Percentiles rank a stretch among this genome's conserved stretches.
phyloP scores from a whole-genome alignment of 1,140 invertebrate genomes.

The Zaprionus tsacasi region DNA sequence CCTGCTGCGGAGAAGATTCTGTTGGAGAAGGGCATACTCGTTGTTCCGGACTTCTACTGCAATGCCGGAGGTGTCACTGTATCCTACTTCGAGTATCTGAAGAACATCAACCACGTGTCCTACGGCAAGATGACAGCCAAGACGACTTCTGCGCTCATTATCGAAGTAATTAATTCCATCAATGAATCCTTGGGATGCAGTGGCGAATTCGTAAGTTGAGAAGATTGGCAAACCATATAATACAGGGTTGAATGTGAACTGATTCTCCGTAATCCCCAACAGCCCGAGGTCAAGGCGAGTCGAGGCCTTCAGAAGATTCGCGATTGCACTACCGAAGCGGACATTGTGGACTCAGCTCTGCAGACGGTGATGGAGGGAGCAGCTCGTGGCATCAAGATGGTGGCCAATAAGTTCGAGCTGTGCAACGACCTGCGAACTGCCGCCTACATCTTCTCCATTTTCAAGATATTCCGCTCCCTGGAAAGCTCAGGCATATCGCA shows the following conservation, averaged over 20 bases:
- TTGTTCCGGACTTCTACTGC: constrained; percentile 93
- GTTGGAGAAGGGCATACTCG: constrained; percentile 89
- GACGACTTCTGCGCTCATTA: constrained; percentile 54
- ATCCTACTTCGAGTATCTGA: constrained; percentile 96
- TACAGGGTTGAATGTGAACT: not conserved
- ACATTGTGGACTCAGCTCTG: constrained; percentile 93
- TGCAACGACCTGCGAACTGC: constrained; percentile 93
- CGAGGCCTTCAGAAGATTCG: constrained; percentile 86
- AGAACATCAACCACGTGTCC: constrained; percentile 95
- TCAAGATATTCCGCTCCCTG: constrained; percentile 93
- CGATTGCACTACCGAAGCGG: constrained; percentile 88
- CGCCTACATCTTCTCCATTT: constrained; percentile 92
- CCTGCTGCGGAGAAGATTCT: constrained; percentile 92
- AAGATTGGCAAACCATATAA: not conserved
- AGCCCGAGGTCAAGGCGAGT: constrained; percentile 86
- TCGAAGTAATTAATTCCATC: constrained; percentile 66
- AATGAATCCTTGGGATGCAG: constrained; percentile 58
- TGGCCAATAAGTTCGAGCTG: constrained; percentile 89
- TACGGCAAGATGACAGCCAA: constrained; percentile 93
- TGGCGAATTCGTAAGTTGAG: constrained; percentile 26
- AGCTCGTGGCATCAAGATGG: constrained; percentile 88
- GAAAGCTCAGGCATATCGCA: constrained; percentile 88
- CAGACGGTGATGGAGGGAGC: constrained; percentile 93
- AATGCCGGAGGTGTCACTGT: constrained; percentile 96
- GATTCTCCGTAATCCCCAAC: too few species aligned